Evolutionary conservation across 1,140 invertebrate species (phyloP).

Genomic region (Nylanderia fulva): DNA sequence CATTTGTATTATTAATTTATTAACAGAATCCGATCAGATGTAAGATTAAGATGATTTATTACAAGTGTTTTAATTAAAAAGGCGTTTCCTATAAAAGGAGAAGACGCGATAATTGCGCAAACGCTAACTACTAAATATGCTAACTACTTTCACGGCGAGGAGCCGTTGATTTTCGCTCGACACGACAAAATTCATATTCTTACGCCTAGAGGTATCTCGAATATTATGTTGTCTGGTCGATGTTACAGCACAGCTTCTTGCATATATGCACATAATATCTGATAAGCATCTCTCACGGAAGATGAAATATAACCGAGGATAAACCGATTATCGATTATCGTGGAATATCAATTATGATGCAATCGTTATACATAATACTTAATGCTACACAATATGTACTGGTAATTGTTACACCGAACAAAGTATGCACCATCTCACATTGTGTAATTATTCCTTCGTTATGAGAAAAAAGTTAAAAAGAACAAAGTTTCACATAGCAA

Average conservation of each 20-base stretch:
- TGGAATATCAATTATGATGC: slow-evolving; percentile 31
- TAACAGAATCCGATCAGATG: background rate
- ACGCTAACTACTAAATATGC: slow-evolving; percentile 50
- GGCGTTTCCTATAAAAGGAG: background rate
- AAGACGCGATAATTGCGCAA: slow-evolving; percentile 51
- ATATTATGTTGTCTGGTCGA: background rate
- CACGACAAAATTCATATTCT: slow-evolving; percentile 20
- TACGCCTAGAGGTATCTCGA: slow-evolving; percentile 3
- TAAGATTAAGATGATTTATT: background rate
- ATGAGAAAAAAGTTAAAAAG: too few relatives aligned
- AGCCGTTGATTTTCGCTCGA: slow-evolving; percentile 37
- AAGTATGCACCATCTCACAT: background rate
- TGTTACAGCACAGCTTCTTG: background rate
- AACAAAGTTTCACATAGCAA: slow-evolving; percentile 7
- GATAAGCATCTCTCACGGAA: slow-evolving; percentile 13
- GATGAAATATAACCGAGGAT: background rate
- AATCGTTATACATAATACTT: slow-evolving; percentile 32
- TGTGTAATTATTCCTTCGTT: slow-evolving; percentile 18
- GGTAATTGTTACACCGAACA: background rate
- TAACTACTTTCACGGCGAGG: slow-evolving; percentile 59
- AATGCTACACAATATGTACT: background rate
- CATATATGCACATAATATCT: background rate
- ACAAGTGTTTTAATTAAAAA: background rate
- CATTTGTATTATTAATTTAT: background rate
- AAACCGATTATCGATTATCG: slow-evolving; percentile 38